Evolutionary conservation across 2,888 invertebrate genomes (phyloP), one percentile per base, ranked within the genome.

Genomic region (Acleris emargana): DNA sequence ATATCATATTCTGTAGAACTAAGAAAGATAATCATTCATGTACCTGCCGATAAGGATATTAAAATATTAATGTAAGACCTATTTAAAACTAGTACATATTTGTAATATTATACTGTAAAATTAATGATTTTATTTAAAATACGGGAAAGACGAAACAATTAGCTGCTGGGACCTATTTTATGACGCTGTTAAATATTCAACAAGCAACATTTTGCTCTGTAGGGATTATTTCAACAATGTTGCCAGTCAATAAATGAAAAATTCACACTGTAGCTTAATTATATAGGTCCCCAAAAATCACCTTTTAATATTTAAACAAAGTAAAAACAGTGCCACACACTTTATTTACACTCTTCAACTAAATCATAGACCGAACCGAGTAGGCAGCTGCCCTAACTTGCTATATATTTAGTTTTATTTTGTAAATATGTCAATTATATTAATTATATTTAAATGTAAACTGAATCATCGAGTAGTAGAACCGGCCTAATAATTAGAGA

Each of bases 401-500:
- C 38, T 38, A 11, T 1, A 4, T 13, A 38, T 4, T 32, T 28
- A 32, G 2, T 2, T 32, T 38, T 38, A 4, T 13, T 17, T 20
- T 66, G 55, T 66, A 57, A 51, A 66, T 66, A 55, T 28, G 66
- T 66, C 60, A 61, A 66, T 66, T 61, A 66, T 54, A 64, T 51
- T 38, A 55, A 16, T 32, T 58, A 53, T 58, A 22, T 62, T 53
- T 58, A 45, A 58, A 62, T 32, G 50, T 45, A 38, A 61, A 79
- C 78, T 72, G 78, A 84, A 82, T 80, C 91, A 91, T 86, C 91
- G 92, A 91, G 92, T 91, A 91, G 91, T 89, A 76, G 73, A 73
- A 91, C 89, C 92, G 91, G 91, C 92, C 92, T 91, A 91, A 91
- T 89, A 88, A 69, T 84, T 91, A 87, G 82, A 72, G 75, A 74